Evolutionary conservation across 2,888 invertebrate species (phyloP).

Genomic region (Lagria hirta): DNA sequence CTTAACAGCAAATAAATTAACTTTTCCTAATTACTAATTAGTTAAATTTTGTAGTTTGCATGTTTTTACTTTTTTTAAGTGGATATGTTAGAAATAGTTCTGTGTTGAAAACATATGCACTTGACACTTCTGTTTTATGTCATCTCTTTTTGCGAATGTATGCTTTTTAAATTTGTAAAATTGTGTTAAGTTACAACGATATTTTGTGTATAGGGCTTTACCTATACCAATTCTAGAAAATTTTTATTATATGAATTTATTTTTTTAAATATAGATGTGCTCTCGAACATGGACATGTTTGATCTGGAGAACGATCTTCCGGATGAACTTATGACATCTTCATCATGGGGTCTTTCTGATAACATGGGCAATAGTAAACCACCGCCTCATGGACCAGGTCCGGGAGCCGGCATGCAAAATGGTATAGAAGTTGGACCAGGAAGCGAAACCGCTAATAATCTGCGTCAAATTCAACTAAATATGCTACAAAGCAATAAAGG

Average conservation of each 20-base stretch:
- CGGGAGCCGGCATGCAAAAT: slow-evolving; percentile 66
- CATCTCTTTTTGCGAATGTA: too few species aligned
- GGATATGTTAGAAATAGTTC: slow-evolving; percentile 14
- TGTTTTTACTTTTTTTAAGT: slow-evolving; percentile 8
- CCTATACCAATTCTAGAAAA: too few species aligned
- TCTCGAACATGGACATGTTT: slow-evolving; percentile 82
- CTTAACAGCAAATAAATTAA: slow-evolving; percentile 13
- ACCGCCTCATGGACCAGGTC: slow-evolving; percentile 81
- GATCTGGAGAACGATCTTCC: slow-evolving; percentile 91
- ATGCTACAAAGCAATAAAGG: slow-evolving; percentile 72
- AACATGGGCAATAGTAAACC: slow-evolving; percentile 65
- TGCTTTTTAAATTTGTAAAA: slow-evolving; percentile 1
- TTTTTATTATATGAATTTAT: too few species aligned
- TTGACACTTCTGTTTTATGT: too few species aligned
- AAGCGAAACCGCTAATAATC: slow-evolving; percentile 44
- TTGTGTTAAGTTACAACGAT: too few species aligned
- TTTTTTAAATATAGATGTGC: slow-evolving; percentile 65
- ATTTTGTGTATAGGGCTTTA: too few species aligned
- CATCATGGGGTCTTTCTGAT: slow-evolving; percentile 65
- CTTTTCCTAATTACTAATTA: slow-evolving; percentile 8
- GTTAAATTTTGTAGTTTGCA: slow-evolving; percentile 4
- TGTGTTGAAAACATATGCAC: slow-evolving; percentile 16
- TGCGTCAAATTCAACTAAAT: slow-evolving; percentile 62
- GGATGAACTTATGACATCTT: slow-evolving; percentile 79
- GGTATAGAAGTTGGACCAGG: slow-evolving; percentile 63